Evolutionary conservation across 2,888 invertebrate genomes (phyloP), one percentile per base, ranked within the genome.

Genomic region (Macrostomum cliftonense): DNA sequence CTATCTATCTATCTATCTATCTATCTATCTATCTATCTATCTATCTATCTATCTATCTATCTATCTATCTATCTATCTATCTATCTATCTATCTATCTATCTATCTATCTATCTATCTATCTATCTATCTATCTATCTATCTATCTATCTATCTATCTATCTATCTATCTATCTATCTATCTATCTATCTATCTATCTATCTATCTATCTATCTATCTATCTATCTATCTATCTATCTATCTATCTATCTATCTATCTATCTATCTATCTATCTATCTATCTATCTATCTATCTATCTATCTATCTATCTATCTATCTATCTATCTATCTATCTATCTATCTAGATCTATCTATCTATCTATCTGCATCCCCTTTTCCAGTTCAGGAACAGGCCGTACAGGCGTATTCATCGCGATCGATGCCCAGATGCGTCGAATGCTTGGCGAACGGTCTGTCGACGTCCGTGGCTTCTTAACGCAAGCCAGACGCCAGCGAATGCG

Each of bases 401-500:
- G 91, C 55, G 88, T 91, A 4, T 93, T 89, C 73, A 91, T 91
- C 63, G 86, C 91, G 12, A 77, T 93, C 58, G 91, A 93, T 73
- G 83, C 88, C 7, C 89, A 91, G 81, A 76, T 93, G 49, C 82
- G 83, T 65, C 88, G 91, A 73, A 81, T 91, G 43, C 79, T 81
- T 59, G 78, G 80, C 50, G 81, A 84, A 57, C 79, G 80, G 51
- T 83, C 85, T 53, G 78, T 91, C 7, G 88, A 88, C 58, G 82
- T 91, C 0, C 84, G 81, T 63, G 89, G 86, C 44, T 95, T 91
- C 72, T 77, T 95, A 43, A 82, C 84, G 56, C 85, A 93, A 64
- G 93, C 95, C 63, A 78, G 95, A 48, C 81, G 83, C 17, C 95
- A 95, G 70, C 75, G 95, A 48, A 91, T 91, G 72, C 89, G 87